Base-by-base conservation (phyloP, 2,888 invertebrate genomes). In the Rhogogaster chlorosoma region DNA sequence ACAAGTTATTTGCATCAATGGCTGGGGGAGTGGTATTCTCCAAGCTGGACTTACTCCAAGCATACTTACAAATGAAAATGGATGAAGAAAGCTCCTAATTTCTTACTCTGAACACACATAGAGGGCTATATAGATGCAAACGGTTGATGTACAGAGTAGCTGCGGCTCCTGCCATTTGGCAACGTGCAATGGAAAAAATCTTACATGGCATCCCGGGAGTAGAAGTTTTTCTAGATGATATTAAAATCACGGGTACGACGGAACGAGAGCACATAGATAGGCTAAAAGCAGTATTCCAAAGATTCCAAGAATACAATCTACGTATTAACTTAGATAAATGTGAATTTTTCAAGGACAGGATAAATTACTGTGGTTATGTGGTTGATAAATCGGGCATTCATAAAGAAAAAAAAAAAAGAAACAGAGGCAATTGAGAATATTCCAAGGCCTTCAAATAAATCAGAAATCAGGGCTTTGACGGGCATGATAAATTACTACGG, bases 51-150 rank as follows among this genome's bases (percentile, higher is more conserved):
- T n/a, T n/a, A n/a, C 38, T 85, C 2, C 88, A 89, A 73, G 92
- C 93, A 5, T 93, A 92, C 84, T 87, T 92, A 85, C 91, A 93
- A 83, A 32, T 93, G 42, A 91, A 91, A 88, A 87, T 92, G 36
- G 87, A 89, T 49, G 89, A 88, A 12, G 88, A 90, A n/a, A 88
- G 89, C 85, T 85, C 88, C 73, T 85, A 91, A 45, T 85, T 89
- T 26, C 84, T 92, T n/a, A 92, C 91, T 2, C 85, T 93, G 67
- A 92, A 85, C 86, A 92, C 92, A 2, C 91, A 89, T 83, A 91
- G 90, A 85, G 92, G 92, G 2, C 82, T 92, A 12, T 92, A 88
- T 85, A 85, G 87, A 78, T 89, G 89, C 80, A 92, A 88, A 10
- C 85, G 92, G n/a, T 84, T 92, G 75, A 87, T 90, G 88, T 92